Evolutionary conservation across 1,140 invertebrate species (phyloP), one percentile per base, ranked within the genome.

Genomic region (Phymastichus coffea): DNA sequence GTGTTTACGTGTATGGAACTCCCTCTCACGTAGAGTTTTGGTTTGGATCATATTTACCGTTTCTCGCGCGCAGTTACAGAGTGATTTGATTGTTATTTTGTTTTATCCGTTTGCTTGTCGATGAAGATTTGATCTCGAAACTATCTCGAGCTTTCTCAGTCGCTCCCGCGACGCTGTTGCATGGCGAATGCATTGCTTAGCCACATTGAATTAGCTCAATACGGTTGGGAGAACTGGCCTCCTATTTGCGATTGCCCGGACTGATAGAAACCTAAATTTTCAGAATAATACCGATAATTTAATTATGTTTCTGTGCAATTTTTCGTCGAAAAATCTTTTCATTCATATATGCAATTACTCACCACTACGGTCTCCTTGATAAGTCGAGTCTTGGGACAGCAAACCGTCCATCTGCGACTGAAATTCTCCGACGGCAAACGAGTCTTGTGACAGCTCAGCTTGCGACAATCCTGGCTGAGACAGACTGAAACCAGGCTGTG

Each of bases 371-470:
- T 90, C 89, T 44, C 87, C 90, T 79, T 95, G 92, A 80, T 95
- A 96, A 61, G 91, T 93, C 8, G 93, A 95, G 80, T 98, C 95
- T 80, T 98, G 94, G 4, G 94, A 97, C 64, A 98, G 80, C 59
- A 98, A 84, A 40, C 92, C 93, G 72, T 97, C 95, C 82, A 94
- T 92, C 78, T 97, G 94, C 25, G 93, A 96, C 68, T 94, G 93
- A 75, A 94, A 93, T 64, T 95, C 93, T 63, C 91, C 90, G 59
- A 85, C 85, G 37, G 90, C 85, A 68, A 90, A 90, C 23, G 89
- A 92, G 77, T 97, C 94, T 82, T 96, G 91, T 41, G 89, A 92
- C 26, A 93, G 80, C 70, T 93, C 91, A 0, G 89, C 86, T 72
- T 93, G 91, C 20, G 87, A 88, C n/a, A 89, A 71, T 14, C 87